A percentile compares a stretch with the other conserved stretches of the same genome.
Evolutionary conservation across 2,888 invertebrate genomes (phyloP).

Genomic region (Ceramica pisi): DNA sequence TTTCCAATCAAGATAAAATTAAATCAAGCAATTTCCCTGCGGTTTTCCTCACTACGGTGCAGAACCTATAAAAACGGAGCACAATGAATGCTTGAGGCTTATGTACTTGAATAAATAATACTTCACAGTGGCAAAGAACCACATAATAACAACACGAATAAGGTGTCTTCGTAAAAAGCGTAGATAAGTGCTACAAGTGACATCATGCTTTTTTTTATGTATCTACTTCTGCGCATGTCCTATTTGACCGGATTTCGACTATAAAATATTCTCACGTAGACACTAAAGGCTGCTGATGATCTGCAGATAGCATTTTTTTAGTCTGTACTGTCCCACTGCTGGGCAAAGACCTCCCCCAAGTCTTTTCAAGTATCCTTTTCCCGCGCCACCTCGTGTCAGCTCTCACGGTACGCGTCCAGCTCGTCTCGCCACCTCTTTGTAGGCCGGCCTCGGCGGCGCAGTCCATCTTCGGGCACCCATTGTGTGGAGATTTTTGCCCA

Average conservation of each 20-base stretch:
- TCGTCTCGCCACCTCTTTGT: no score
- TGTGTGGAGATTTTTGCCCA: no score
- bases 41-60: slow-evolving; percentile 54
- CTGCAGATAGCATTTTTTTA: no score
- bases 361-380: no score
- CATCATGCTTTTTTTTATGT: slow-evolving; percentile 34
- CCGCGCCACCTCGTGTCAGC: no score
- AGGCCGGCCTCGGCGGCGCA: no score
- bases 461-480: no score
- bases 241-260: slow-evolving; percentile 24
- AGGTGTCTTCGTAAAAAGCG: slow-evolving; percentile 35
- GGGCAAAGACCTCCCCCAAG: no score
- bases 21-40: neutral
- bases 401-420: no score
- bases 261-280: slow-evolving; percentile 36
- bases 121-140: neutral
- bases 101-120: slow-evolving; percentile 16
- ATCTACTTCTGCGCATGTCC: slow-evolving; percentile 20
- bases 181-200: slow-evolving; percentile 37
- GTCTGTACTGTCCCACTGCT: no score
- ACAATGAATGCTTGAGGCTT: slow-evolving; percentile 5
- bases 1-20: slow-evolving; percentile 17
- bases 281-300: neutral
- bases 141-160: slow-evolving; percentile 10
- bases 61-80: slow-evolving; percentile 35